phyloP scores from a whole-genome alignment of 2,113 vertebrate species.

The Suricata suricatta region DNA sequence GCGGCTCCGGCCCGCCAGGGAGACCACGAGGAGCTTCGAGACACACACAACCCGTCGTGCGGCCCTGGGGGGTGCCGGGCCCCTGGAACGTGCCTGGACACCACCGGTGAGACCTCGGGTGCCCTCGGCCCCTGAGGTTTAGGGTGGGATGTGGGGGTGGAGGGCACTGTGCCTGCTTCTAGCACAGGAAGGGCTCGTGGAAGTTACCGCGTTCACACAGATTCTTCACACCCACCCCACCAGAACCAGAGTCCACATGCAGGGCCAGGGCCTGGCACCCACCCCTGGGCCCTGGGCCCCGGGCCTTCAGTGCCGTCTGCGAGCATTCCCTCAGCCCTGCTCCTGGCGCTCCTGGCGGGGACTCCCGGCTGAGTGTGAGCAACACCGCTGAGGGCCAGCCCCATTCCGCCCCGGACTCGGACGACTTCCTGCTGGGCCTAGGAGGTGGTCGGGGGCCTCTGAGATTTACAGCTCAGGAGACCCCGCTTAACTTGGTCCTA shows the following conservation, averaged over 20 bases:
- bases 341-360: not conserved
- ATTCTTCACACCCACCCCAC: not conserved
- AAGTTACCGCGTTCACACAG: not conserved
- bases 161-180: accelerated
- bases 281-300: not conserved
- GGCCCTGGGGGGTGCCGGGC: not conserved
- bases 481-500: no score
- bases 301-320: accelerated
- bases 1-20: accelerated
- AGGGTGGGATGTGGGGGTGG: not conserved
- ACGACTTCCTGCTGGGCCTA: not conserved
- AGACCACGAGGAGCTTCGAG: not conserved
- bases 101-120: not conserved
- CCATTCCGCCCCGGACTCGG: not conserved
- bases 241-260: not conserved
- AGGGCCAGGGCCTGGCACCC: not conserved
- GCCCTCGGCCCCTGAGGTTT: not conserved
- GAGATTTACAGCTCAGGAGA: not conserved
- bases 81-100: not conserved
- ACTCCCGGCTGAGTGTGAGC: not conserved
- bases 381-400: not conserved
- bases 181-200: not conserved
- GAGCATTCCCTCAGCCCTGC: no score
- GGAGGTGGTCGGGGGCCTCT: not conserved
- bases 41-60: no score